These are phyloP conservation scores for Drosophila parthenogenetica DNA, from an alignment of 2,888 invertebrate genomes.

Conservation along the genomic window DNA sequence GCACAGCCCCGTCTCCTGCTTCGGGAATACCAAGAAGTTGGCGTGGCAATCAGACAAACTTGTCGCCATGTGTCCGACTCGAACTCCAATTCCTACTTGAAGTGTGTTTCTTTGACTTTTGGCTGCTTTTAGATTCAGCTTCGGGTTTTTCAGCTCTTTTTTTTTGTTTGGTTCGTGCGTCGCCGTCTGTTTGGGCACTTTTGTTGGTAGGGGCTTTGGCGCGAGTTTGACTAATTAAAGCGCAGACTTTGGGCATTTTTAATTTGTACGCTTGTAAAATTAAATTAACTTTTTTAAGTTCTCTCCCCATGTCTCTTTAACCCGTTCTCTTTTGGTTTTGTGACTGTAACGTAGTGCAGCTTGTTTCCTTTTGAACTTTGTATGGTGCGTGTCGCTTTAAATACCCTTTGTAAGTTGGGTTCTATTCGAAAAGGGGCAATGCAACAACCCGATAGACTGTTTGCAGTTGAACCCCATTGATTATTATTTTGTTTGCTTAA, in stretches of 20 bases:
- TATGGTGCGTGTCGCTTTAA: conserved; percentile 65
- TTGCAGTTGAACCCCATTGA: too few relatives aligned
- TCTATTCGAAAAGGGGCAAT: background rate
- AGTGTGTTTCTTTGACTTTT: conserved; percentile 16
- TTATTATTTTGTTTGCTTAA: too few relatives aligned
- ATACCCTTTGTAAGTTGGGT: conserved; percentile 31
- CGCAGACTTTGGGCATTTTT: conserved; percentile 79
- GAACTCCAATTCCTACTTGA: conserved; percentile 39
- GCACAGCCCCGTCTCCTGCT: background rate
- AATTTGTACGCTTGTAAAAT: conserved; percentile 82
- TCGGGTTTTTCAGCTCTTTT: conserved; percentile 11
- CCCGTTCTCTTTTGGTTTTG: conserved; percentile 8
- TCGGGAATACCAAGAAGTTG: conserved; percentile 69
- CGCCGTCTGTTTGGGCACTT: conserved; percentile 37
- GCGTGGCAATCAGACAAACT: conserved; percentile 61
- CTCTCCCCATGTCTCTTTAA: conserved; percentile 21
- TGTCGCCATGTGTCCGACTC: conserved; percentile 61
- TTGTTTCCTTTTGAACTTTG: conserved; percentile 81
- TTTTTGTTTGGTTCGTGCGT: conserved; percentile 63
- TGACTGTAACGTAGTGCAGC: conserved; percentile 72
- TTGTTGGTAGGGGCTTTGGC: conserved; percentile 54
- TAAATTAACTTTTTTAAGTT: conserved; percentile 65
- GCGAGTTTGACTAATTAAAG: conserved; percentile 83
- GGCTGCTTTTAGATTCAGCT: too few relatives aligned
- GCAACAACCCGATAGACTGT: too few relatives aligned